Percentiles rank a stretch among this genome's conserved stretches.
Conservation (phyloP, 2,797 vertebrate genomes). For the Alca torda region DNA sequence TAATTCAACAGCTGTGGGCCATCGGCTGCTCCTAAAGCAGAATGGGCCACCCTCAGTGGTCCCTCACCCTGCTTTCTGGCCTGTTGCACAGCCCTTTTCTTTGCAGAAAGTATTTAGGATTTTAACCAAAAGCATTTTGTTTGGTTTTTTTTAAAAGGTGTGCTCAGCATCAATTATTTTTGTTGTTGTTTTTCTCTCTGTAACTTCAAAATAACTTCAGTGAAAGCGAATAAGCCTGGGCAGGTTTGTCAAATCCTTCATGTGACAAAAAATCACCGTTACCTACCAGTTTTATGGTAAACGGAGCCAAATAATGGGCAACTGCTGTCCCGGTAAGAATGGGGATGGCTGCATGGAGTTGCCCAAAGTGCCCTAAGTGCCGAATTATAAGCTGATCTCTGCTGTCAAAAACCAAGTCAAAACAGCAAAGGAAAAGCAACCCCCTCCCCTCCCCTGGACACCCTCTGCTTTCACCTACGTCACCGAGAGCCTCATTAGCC, state of each 20-base stretch:
- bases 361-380: background rate
- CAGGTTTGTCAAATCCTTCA: background rate
- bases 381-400: background rate
- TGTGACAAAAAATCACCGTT: accelerated
- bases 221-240: background rate
- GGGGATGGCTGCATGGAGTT: background rate
- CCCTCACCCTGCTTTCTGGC: background rate
- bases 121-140: background rate
- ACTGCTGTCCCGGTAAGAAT: accelerated
- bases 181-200: background rate
- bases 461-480: background rate
- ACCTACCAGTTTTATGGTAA: background rate
- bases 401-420: background rate
- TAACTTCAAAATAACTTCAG: background rate
- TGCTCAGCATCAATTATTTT: background rate
- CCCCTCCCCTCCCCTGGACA: background rate
- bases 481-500: background rate
- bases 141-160: accelerated
- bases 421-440: background rate
- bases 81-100: background rate
- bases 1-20: background rate
- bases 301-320: background rate
- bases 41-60: background rate
- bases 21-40: background rate
- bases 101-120: background rate